A percentile compares a stretch with the other conserved stretches of the same genome.
These are phyloP conservation scores for Schizopygopsis malacanthus DNA, from an alignment of 2,797 vertebrate genomes.

Conservation along the genomic window DNA sequence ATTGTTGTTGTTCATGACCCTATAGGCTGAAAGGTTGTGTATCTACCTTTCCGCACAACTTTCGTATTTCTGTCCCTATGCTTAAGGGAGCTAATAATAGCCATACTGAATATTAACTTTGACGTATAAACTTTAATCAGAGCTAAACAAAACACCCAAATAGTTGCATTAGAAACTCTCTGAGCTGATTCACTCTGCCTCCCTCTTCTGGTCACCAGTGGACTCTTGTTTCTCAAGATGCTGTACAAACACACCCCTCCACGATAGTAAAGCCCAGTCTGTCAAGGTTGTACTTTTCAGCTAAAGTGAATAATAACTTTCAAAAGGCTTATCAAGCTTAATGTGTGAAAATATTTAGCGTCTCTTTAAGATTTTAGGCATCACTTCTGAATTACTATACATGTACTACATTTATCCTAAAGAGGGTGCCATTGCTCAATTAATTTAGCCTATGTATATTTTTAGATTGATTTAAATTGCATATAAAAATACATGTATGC, in stretches of 20 bases:
- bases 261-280: background rate
- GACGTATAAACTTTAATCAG: background rate
- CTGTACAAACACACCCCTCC: background rate
- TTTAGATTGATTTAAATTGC: background rate
- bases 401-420: background rate
- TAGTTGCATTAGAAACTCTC: background rate
- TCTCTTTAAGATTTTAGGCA: background rate
- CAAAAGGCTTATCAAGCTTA: background rate
- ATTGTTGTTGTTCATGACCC: too few relatives aligned
- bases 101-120: background rate
- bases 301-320: background rate
- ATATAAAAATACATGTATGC: background rate
- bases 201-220: conserved; percentile 4
- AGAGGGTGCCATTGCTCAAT: background rate
- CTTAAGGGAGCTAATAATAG: too few relatives aligned
- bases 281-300: background rate
- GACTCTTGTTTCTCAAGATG: background rate
- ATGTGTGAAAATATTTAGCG: background rate
- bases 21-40: too few relatives aligned
- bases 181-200: background rate
- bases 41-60: too few relatives aligned
- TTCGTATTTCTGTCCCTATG: too few relatives aligned
- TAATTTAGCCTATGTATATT: background rate
- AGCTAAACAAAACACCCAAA: background rate
- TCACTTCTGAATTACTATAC: background rate